Evolutionary conservation across 2,797 vertebrate species (phyloP), one percentile per base, ranked within the genome.

Genomic region (Gila robusta): DNA sequence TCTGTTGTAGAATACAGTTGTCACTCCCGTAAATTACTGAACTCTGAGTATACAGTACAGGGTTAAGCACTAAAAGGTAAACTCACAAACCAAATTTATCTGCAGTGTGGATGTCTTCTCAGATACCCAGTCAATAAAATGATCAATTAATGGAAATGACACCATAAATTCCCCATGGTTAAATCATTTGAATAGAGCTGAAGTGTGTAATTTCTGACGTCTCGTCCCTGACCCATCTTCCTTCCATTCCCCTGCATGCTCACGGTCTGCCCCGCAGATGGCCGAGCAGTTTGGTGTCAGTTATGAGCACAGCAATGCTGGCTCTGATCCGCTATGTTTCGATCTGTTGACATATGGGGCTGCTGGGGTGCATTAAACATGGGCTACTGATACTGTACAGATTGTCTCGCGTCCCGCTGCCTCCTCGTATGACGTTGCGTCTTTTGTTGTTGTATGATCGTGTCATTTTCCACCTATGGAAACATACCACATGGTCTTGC

Each of bases 261-360:
- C 89, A 85, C 90, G 83, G 89, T 90, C 88, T 88, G 86, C 8
- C 82, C 88, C 87, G 93, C 95, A 96, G 95, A 95, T 96, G 95
- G 95, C 87, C 54, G 23, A 94, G 91, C 94, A 91, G 92, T 88
- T 92, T 94, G 94, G 90, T 93, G 92, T 94, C 93, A 92, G 86
- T 87, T 91, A 92, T 91, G 92, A 94, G 88, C 90, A 88, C 91
- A 92, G 94, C 87, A 82, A 92, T 93, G 93, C 92, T 94, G 93
- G 94, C 94, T 93, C 91, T 70, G 74, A 88, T 83, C 85, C 84
- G 87, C 90, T 89, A 83, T 64, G 86, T 94, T 94, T 93, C 93
- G 92, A 90, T 94, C 92, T 85, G 28, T 44, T 84, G 91, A 93
- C 96, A 96, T 95, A 96, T 95, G 95, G 95, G 94, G 95, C 90